Conservation (phyloP, 2,113 vertebrate species). For the Martes martes region DNA sequence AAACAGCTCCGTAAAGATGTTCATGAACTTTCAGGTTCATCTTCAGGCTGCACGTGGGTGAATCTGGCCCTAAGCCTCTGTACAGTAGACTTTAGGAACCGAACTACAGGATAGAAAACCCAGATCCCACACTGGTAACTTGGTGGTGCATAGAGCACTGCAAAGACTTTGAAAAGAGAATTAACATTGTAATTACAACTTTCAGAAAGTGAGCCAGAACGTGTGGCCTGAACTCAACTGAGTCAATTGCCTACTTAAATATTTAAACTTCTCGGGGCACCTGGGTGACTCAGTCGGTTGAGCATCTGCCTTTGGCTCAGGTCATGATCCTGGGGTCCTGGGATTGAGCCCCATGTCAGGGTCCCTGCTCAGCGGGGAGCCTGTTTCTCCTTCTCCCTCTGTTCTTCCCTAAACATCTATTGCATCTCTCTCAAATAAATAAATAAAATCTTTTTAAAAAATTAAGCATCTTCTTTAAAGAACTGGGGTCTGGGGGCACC, state of each 20-base stretch:
- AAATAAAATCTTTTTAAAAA: background rate
- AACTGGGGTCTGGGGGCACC: background rate
- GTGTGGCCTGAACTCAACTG: background rate
- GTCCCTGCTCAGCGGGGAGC: too few species aligned
- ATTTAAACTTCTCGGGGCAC: background rate
- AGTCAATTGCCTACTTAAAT: background rate
- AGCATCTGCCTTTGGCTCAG: too few species aligned
- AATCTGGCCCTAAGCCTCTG: background rate
- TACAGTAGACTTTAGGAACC: background rate
- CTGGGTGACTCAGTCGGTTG: too few species aligned
- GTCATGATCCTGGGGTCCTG: too few species aligned
- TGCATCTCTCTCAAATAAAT: too few species aligned
- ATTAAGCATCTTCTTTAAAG: background rate
- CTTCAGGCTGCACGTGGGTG: background rate
- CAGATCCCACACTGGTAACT: background rate
- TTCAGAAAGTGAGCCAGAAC: background rate
- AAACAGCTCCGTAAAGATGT: background rate
- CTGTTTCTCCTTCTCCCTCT: too few species aligned
- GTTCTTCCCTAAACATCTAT: too few species aligned
- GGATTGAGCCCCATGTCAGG: too few species aligned
- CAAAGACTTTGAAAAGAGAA: background rate
- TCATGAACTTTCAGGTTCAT: background rate
- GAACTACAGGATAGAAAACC: too few species aligned
- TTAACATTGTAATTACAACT: background rate
- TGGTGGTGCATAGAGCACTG: too few species aligned